Base-by-base conservation (phyloP, 2,888 invertebrate genomes). In the Parnassius orleans region DNA sequence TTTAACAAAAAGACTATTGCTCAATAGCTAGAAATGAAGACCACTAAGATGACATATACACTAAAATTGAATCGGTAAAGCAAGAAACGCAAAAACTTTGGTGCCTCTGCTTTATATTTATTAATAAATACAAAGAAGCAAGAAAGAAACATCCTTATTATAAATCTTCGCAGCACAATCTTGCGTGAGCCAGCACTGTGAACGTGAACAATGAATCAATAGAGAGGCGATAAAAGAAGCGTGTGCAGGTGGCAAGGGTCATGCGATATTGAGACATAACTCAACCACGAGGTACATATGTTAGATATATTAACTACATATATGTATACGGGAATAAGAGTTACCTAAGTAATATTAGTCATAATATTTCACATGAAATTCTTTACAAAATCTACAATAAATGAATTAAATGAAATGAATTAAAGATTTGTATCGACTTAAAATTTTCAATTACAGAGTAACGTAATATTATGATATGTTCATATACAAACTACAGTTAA, bases 201-300 rank as follows among this genome's bases (percentile, higher is more conserved):
- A 80, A 73, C 77, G 78, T 83, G 80, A 80, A 73, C 77, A 74
- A 74, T 77, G 78, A 79, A 81, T 83, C 83, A 80, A 83, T 79
- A 74, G 72, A 75, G 71, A 68, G 73, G 72, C 75, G 74, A 80
- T 78, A 78, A 75, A 74, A 75, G 71, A 68, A 72, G 69, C 60
- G 70, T 69, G 70, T 71, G 75, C 78, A 79, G 80, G 80, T 78
- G 80, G 75, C 75, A 74, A 76, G 80, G 81, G 79, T 77, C 77
- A 72, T 63, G 72, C 75, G 74, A 84, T 87, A 87, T 87, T 88
- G 81, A 87, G 83, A 81, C 83, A 88, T 88, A 88, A 87, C 79
- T 88, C 83, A 78, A 66, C 53, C 70, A 66, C 68, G 56, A 57
- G 63, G 67, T 76, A 76, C 76, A 78, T 75, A 74, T 74, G 78